Conservation (phyloP, 2,113 vertebrate genomes). For the Ctenomys sociabilis region DNA sequence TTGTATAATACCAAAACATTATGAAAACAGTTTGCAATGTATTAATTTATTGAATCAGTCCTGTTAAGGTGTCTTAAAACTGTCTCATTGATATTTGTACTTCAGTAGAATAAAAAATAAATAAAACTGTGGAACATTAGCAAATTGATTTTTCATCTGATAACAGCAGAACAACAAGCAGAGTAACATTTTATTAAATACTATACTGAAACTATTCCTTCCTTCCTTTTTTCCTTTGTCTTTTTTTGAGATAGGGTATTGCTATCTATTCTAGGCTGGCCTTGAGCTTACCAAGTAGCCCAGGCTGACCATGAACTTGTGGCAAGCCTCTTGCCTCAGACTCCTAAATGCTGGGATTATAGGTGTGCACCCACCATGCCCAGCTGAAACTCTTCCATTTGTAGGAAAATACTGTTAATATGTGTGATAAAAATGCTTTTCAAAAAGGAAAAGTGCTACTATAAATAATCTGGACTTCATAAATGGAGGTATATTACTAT, state of each 20-base stretch:
- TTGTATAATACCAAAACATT: too few relatives aligned
- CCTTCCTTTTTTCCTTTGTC: background rate
- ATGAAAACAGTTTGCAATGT: too few relatives aligned
- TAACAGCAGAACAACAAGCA: background rate
- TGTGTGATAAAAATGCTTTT: background rate
- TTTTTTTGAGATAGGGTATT: background rate
- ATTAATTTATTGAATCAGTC: too few relatives aligned
- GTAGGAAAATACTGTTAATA: constrained; percentile 2
- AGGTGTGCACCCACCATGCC: background rate
- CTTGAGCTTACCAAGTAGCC: background rate
- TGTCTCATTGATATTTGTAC: too few relatives aligned
- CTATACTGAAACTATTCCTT: background rate
- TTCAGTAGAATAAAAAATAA: too few relatives aligned
- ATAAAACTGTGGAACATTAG: background rate
- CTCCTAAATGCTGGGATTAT: background rate
- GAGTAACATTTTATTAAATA: constrained; percentile 12
- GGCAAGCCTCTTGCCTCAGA: background rate
- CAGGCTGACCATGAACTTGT: background rate
- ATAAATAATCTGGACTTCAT: background rate
- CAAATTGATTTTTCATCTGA: background rate
- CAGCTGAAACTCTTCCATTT: background rate
- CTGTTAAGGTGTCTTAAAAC: too few relatives aligned
- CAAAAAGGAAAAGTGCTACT: background rate
- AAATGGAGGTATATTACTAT: background rate
- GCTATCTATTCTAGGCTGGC: background rate